Base-by-base conservation (phyloP, 2,113 vertebrate genomes). In the Phyllostomus discolor region DNA sequence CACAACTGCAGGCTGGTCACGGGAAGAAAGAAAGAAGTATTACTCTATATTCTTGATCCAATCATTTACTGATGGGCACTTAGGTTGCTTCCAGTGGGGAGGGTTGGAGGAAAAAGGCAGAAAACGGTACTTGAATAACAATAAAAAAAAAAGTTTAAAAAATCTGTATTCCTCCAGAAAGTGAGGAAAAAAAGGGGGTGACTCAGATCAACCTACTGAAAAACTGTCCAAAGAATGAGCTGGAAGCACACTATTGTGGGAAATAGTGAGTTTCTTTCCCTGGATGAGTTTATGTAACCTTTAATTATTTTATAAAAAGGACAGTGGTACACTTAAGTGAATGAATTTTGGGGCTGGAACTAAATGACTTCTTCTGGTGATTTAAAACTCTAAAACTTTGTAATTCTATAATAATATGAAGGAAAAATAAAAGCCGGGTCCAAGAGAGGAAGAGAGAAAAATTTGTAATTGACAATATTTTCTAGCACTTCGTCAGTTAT, bases 321-420 rank as follows among this genome's bases (percentile, higher is more conserved):
- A 92, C 20, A 67, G 3, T 79, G 70, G n/a, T 57, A 6, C 35
- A 43, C 14, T 72, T 62, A 38, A 20, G 46, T 35, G 16, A 43
- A 2, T 62, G 73, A 83, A 83, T 17, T 72, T 26, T 33, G n/a
- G 22, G 6, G 19, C 15, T 82, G 26, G 28, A 66, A 67, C 5
- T 66, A 88, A 66, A 78, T 48, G 35, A 86, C 22, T 70, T 92
- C 90, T 57, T 57, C 79, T 89, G 12, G 76, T 83, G 17, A 87
- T 73, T 95, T 92, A 14, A 83, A 90, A 86, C 52, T 88, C 17
- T 79, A 46, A 85, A 95, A 41, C 9, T 80, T 91, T 73, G 48
- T 33, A 7, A 16, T 90, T 82, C 93, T 79, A 73, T 88, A 75
- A 62, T 89, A 92, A 33, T 20, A 11, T 33, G 2, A 95, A 80